Base-by-base conservation (phyloP, 2,113 vertebrate species). In the Calonectris borealis region DNA sequence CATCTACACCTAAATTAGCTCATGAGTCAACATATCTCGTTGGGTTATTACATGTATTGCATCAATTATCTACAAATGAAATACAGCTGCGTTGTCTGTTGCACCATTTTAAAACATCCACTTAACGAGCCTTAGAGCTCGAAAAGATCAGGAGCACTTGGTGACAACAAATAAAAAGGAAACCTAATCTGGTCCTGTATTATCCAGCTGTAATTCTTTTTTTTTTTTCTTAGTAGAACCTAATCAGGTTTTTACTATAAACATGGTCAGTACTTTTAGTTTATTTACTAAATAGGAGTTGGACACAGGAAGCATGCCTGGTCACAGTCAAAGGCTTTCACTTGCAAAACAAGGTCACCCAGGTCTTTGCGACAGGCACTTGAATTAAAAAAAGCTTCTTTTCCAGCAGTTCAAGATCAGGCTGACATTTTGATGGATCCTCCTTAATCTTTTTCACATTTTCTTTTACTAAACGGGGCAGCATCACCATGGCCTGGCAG, bases 251-350 rank as follows among this genome's bases (percentile, higher is more conserved):
- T 98, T 98, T 98, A 98, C 98, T 40, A 93, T 96, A 98, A 99
- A 99, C 98, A 99, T 9, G 34, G 98, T 97, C 97, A 98, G 99
- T 98, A 98, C 98, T 98, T 98, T 97, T 94, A 86, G 88, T 96
- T 65, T 99, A 98, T 99, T 99, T 99, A 95, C 98, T 98, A 99
- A 99, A 99, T 98, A 99, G 54, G 68, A 97, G 96, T 97, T 96
- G 96, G 98, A 98, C 99, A 98, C 94, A 88, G 94, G 94, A 97
- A 96, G 94, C 91, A 83, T 85, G 85, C 86, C 60, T 94, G 40
- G 88, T 97, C 95, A 94, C n/a, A 95, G 89, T 96, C 90, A 91
- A 73, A 93, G 93, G 86, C 69, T 97, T 97, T 90, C 76, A 78
- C 13, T 61, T 73, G 57, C 81, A 96, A 94, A 95, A 93, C 98